Percentiles rank a stretch among this genome's conserved stretches.
These are phyloP conservation scores for Drosophila truncata DNA, from an alignment of 1,140 invertebrate genomes.

Conservation along the genomic window DNA sequence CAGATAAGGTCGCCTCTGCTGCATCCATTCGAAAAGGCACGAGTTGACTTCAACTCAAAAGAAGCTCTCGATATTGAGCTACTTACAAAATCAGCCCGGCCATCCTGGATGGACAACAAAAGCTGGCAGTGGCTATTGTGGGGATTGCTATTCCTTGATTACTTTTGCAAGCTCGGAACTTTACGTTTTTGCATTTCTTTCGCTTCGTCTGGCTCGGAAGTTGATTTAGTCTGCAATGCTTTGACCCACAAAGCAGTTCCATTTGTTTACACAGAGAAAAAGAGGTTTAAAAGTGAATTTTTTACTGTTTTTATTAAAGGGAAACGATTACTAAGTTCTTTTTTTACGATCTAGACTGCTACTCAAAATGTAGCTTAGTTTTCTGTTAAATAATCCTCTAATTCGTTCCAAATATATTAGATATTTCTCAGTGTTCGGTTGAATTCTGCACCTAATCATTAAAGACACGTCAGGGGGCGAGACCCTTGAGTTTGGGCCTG, in stretches of 20 bases:
- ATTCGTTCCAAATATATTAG: not conserved
- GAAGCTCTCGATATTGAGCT: constrained; percentile 25
- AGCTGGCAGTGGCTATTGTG: constrained; percentile 34
- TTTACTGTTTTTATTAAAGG: too few species aligned
- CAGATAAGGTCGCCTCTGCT: constrained; percentile 22
- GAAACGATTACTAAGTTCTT: not conserved
- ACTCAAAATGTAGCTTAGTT: not conserved
- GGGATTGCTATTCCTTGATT: constrained; percentile 44
- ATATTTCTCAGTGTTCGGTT: not conserved
- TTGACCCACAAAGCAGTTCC: constrained; percentile 50
- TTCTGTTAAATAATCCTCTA: not conserved
- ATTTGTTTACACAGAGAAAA: constrained; percentile 12
- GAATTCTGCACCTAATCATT: constrained; percentile 48
- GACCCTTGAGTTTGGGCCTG: constrained; percentile 8
- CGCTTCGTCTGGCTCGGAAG: constrained; percentile 35
- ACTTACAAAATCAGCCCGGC: constrained; percentile 30
- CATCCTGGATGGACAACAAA: constrained; percentile 40
- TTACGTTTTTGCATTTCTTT: constrained; percentile 49
- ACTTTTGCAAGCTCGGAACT: constrained; percentile 41
- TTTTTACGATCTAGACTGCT: not conserved
- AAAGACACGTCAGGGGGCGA: constrained; percentile 59
- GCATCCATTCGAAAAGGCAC: constrained; percentile 25
- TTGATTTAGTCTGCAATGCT: constrained; percentile 43
- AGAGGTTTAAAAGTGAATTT: not conserved
- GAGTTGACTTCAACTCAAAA: constrained; percentile 30